Evolutionary conservation across 2,888 invertebrate genomes (phyloP), one percentile per base, ranked within the genome.

Genomic region (Drosophila austrosaltans): DNA sequence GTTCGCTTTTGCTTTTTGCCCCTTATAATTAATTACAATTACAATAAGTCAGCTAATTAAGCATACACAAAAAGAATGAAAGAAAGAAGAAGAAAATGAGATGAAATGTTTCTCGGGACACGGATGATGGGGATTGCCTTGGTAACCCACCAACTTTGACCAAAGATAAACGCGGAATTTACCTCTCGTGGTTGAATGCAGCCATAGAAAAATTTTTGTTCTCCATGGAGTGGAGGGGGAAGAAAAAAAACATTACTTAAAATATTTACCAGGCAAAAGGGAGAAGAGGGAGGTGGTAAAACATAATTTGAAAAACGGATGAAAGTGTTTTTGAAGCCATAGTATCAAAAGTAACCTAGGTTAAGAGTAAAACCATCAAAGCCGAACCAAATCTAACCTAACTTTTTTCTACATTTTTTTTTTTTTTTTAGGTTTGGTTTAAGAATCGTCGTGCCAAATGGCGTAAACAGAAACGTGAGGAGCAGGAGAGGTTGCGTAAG

Each of bases 371-470:
- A 54, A 36, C 36, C 36, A 36, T 36, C 36, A 36, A 36, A 54
- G 6, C 56, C 54, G 10, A 30, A 4, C n/a, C 30, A 36, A 57
- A 10, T 54, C 63, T 54, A 56, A 63, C 42, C 56, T 56, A 44
- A 68, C 40, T 44, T 57, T 48, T 53, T 56, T 56, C 36, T 59
- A 8, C 12, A 1, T 22, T 70, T 79, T 76, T 79, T 76, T 36
- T 54, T 63, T 68, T 78, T 70, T 70, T 91, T 93, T 93, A 98
- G 98, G 98, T 98, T 10, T 98, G 98, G 98, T 98, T 98, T 93
- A 98, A 98, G 93, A 98, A 98, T 92, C 95, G 98, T 22, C 94
- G 98, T 44, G 98, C 98, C 81, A 98, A 98, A 93, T 98, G 98
- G 98, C 95, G 98, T 81, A 98, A 98, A 91, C 98, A 98, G 92